These are phyloP conservation scores for Melanostigma gelatinosum DNA, from an alignment of 2,113 vertebrate genomes.

Conservation along the genomic window DNA sequence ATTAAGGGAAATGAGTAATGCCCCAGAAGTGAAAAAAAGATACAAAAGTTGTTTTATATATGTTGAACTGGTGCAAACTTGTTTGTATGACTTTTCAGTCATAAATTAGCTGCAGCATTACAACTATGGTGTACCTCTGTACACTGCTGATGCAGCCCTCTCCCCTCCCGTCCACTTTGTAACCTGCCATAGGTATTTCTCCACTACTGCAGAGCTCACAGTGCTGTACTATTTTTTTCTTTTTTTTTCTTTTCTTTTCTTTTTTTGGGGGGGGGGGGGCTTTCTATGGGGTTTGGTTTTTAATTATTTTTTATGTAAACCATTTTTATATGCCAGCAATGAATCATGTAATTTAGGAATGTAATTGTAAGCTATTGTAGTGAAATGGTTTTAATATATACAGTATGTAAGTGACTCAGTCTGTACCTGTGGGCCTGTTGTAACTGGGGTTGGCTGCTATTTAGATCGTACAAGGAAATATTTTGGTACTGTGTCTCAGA, in stretches of 20 bases:
- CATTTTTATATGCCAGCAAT: conserved; percentile 74
- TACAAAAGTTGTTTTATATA: not conserved
- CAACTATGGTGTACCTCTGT: conserved; percentile 56
- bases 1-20: conserved; percentile 28
- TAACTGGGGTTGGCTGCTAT: conserved; percentile 84
- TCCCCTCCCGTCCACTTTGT: conserved; percentile 68
- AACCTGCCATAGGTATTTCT: conserved; percentile 86
- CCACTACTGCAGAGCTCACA: conserved; percentile 73
- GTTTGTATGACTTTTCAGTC: not conserved
- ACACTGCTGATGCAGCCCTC: conserved; percentile 78
- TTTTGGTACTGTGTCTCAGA: conserved; percentile 85
- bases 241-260: not conserved
- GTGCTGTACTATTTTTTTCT: conserved; percentile 60
- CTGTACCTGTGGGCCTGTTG: conserved; percentile 82
- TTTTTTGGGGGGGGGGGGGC: conserved; percentile 15
- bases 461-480: conserved; percentile 82
- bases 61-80: not conserved
- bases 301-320: conserved; percentile 64
- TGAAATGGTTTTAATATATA: conserved; percentile 86
- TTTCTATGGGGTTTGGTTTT: conserved; percentile 69
- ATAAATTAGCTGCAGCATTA: not conserved
- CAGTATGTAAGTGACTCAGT: conserved; percentile 76
- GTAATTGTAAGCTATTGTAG: conserved; percentile 84
- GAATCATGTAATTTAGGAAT: conserved; percentile 82
- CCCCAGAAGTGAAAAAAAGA: not conserved